Base-by-base conservation (phyloP, 2,113 vertebrate species). In the Cyphomyrus plagiostoma region DNA sequence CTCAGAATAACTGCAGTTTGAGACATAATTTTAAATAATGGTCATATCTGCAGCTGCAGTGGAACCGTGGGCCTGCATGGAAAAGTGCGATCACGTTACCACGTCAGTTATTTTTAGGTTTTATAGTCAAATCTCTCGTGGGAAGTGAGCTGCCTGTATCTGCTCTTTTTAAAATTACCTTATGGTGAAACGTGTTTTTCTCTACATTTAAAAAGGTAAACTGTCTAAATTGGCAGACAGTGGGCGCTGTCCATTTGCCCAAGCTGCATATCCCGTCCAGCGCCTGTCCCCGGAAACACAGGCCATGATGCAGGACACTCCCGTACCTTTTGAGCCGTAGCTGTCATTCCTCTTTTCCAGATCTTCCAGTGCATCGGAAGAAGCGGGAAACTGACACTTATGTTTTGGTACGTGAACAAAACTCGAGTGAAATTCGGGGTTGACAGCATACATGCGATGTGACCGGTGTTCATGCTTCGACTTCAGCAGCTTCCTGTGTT, bases 321-420 rank as follows among this genome's bases (percentile, higher is more conserved):
- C 62, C n/a, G n/a, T 30, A 30, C 62, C 42, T 45, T 45, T 17
- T 82, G 82, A 80, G 74, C 70, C 35, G 50, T 11, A 39, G 5
- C 80, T 7, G 0, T 74, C 5, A 89, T 13, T 90, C 1, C 89
- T 83, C 1, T 1, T 92, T 82, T 87, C 35, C 94, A 96, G 96
- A 96, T 0, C 50, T 93, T 87, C 91, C 93, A 2, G 0, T 96
- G 90, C 95, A 96, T 93, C 92, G 95, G 74, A 96, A 96, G 92
- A 96, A 96, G 87, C 94, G 92, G 0, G 95, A 96, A 53, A 92
- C 93, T 0, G 96, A 96, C 92, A 93, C 95, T 0, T 95, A 94
- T 30, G 91, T 95, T 89, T 86, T 96, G 95, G 96, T 96, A 92
- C 95, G 52, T 48, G 26, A 66, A 58, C 56, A 26, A 35, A 30